Evolutionary conservation across 1,140 invertebrate genomes (phyloP).

Genomic region (Lycorma delicatula): DNA sequence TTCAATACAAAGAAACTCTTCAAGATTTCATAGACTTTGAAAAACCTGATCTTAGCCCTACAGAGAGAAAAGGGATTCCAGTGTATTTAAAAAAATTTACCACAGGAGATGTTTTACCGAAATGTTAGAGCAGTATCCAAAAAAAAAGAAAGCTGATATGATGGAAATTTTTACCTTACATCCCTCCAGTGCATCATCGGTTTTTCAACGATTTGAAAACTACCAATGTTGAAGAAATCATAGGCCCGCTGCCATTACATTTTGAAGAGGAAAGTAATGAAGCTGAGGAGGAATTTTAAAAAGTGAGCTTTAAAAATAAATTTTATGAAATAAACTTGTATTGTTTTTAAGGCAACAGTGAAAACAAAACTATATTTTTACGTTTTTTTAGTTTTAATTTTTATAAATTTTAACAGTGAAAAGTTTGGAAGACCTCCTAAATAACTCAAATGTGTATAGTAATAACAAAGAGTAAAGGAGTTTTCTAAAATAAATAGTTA

Average conservation of each 20-base stretch:
- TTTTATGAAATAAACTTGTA: too few species aligned
- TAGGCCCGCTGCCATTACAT: not conserved
- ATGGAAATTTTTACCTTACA: not conserved
- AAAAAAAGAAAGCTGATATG: not conserved
- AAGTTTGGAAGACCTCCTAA: too few species aligned
- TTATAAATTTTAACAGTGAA: too few species aligned
- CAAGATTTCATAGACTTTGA: not conserved
- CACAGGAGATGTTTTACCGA: not conserved
- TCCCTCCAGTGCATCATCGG: not conserved
- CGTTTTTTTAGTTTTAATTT: too few species aligned
- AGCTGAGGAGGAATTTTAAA: too few species aligned
- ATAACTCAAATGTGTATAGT: too few species aligned
- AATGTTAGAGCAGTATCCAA: not conserved
- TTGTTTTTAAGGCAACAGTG: too few species aligned
- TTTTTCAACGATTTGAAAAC: constrained; percentile 1
- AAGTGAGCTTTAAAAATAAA: too few species aligned
- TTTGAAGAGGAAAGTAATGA: not conserved
- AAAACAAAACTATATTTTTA: too few species aligned
- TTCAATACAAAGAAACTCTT: not conserved
- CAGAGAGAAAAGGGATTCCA: not conserved
- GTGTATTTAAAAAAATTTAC: not conserved
- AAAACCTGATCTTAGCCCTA: not conserved
- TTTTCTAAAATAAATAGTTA: too few species aligned
- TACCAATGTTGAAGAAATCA: constrained; percentile 1
- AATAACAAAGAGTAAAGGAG: too few species aligned